Evolutionary conservation across 2,888 invertebrate genomes (phyloP), one percentile per base, ranked within the genome.

Genomic region (Drosophila pseudotalamancana): DNA sequence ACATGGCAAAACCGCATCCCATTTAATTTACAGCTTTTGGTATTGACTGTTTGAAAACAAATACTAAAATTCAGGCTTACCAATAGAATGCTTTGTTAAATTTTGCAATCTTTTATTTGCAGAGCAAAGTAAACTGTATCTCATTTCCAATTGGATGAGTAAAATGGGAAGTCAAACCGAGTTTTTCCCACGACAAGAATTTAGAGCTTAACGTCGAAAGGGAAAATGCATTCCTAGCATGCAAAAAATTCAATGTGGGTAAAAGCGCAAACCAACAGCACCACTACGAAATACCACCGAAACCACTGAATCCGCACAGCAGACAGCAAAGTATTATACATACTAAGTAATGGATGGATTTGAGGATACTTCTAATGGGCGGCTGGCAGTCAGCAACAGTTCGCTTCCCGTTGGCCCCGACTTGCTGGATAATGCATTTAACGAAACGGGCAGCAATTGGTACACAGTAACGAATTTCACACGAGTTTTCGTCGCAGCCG

Each of bases 401-500:
- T 35, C 54, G 5, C 16, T 32, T 4, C 9, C 37, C 29, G 18
- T 23, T 4, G 4, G 40, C 6, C 5, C 29, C 8, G 51, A 56
- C 0, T 31, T 40, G 19, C 35, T 56, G 18, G 59, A 70, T 1
- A 72, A 46, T 11, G 11, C 48, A 1, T 25, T 42, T 1, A 69
- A 55, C 19, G 81, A 72, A 4, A 45, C 46, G 37, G 48, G 59
- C 3, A 60, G 54, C 32, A 79, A 70, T 12, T 83, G 77, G 83
- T 66, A 83, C 0, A 49, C 71, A 6, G 29, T 66, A 23, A 49
- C 59, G 8, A 84, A 85, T 29, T 48, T 85, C 11, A 73, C 75
- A 3, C 73, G 83, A 3, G 67, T 86, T 1, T 64, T 81, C 39
- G 53, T 63, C 0, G 57, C 67, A 35, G 54, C 65, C 8, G 72